Evolutionary conservation across 2,113 vertebrate genomes (phyloP).

Genomic region (Ptychochromis oligacanthus): DNA sequence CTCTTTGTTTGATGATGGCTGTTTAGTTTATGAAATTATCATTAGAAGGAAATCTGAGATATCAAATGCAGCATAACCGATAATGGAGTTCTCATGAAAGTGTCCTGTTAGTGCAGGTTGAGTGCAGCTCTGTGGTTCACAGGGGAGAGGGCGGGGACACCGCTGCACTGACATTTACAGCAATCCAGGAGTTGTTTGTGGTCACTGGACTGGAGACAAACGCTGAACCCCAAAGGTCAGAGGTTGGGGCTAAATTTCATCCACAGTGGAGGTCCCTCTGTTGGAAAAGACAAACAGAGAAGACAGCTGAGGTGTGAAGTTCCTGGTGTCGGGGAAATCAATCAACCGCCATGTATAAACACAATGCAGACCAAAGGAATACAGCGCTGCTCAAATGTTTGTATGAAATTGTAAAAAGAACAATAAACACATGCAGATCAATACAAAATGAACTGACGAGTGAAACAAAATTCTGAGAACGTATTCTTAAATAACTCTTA

Average conservation of each 20-base stretch:
- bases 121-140: conserved; percentile 68
- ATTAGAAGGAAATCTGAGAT: conserved; percentile 40
- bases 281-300: conserved; percentile 79
- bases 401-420: conserved; percentile 23
- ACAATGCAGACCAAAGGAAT: conserved; percentile 45
- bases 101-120: conserved; percentile 74
- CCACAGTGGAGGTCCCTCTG: conserved; percentile 74
- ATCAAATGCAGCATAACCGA: conserved; percentile 58
- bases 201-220: conserved; percentile 80
- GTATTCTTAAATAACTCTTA: conserved; percentile 67
- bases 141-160: conserved; percentile 63
- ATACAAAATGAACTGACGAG: conserved; percentile 32
- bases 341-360: conserved; percentile 65
- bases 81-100: conserved; percentile 67
- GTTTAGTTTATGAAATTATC: conserved; percentile 12
- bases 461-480: conserved; percentile 45
- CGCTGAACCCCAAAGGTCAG: conserved; percentile 68
- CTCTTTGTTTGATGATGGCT: not conserved
- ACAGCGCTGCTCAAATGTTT: conserved; percentile 29
- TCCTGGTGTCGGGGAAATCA: conserved; percentile 64
- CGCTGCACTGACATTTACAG: conserved; percentile 79
- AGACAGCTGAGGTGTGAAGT: conserved; percentile 68
- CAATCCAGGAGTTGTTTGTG: conserved; percentile 78
- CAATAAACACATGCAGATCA: conserved; percentile 23
- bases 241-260: conserved; percentile 76